These are phyloP conservation scores for Fulmarus glacialis DNA, from an alignment of 2,113 vertebrate species.

Conservation along the genomic window DNA sequence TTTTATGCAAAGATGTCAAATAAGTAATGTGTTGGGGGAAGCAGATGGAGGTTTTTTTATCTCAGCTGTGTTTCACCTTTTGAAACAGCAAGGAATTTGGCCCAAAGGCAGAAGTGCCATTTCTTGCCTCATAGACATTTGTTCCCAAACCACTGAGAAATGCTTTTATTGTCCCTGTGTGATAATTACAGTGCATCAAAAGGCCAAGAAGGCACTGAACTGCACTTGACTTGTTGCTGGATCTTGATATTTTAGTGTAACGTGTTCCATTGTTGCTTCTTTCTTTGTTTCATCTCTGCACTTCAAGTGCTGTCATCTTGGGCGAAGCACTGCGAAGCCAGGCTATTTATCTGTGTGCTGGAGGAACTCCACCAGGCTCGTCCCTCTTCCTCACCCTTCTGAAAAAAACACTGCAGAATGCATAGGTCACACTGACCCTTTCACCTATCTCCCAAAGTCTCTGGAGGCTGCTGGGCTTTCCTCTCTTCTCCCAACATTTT, in stretches of 20 bases:
- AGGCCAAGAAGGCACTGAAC: conserved; percentile 17
- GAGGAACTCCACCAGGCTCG: background rate
- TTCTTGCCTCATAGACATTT: background rate
- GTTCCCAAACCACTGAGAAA: conserved; percentile 4
- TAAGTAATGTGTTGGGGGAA: background rate
- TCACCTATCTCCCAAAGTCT: background rate
- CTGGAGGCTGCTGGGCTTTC: background rate
- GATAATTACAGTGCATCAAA: conserved; percentile 55
- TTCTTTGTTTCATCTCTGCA: conserved; percentile 32
- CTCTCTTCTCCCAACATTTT: background rate
- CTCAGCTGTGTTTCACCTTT: background rate
- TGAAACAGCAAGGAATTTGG: conserved; percentile 13
- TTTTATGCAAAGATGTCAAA: background rate
- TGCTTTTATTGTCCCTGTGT: conserved; percentile 56
- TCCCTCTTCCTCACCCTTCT: background rate
- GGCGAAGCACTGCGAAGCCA: background rate
- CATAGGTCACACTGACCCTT: background rate
- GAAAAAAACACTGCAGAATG: background rate
- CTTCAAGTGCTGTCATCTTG: background rate
- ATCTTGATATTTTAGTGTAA: conserved; percentile 58
- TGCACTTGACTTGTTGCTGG: conserved; percentile 2
- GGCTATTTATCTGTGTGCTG: background rate
- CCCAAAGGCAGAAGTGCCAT: background rate
- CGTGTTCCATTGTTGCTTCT: background rate
- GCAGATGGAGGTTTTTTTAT: conserved; percentile 8